Evolutionary conservation across 2,797 vertebrate genomes (phyloP).

Genomic region (Periophthalmus magnuspinnatus): DNA sequence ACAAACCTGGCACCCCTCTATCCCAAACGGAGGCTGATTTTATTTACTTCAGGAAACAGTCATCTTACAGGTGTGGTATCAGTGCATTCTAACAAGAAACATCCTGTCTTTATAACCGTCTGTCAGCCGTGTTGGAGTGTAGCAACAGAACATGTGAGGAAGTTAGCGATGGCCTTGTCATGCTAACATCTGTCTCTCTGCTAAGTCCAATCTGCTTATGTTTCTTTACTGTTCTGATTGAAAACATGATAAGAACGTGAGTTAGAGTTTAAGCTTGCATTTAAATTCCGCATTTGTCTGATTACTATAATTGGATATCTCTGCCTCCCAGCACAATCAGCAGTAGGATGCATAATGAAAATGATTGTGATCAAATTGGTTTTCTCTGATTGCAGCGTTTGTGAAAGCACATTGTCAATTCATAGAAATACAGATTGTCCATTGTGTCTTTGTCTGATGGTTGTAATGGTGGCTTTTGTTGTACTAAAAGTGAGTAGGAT

Average conservation of each 20-base stretch:
- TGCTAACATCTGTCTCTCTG: not conserved
- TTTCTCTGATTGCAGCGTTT: not conserved
- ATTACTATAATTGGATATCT: not conserved
- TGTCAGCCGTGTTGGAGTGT: not conserved
- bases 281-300: not conserved
- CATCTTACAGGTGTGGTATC: slow-evolving; percentile 62
- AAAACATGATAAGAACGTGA: not conserved
- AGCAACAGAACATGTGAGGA: not conserved
- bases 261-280: not conserved
- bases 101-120: not conserved
- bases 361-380: not conserved
- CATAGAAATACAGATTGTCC: not conserved
- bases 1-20: slow-evolving; percentile 8
- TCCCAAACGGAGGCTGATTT: slow-evolving; percentile 55
- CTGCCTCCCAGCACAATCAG: not conserved
- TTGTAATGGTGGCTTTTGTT: not conserved
- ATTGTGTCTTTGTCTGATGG: not conserved
- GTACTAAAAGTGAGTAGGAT: not conserved
- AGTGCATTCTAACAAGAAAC: not conserved
- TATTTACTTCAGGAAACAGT: slow-evolving; percentile 61
- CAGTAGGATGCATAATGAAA: not conserved
- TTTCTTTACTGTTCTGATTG: not conserved
- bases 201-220: not conserved
- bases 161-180: not conserved
- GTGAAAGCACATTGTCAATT: not conserved